Conservation (phyloP, 2,113 vertebrate species). For the Corapipo altera region DNA sequence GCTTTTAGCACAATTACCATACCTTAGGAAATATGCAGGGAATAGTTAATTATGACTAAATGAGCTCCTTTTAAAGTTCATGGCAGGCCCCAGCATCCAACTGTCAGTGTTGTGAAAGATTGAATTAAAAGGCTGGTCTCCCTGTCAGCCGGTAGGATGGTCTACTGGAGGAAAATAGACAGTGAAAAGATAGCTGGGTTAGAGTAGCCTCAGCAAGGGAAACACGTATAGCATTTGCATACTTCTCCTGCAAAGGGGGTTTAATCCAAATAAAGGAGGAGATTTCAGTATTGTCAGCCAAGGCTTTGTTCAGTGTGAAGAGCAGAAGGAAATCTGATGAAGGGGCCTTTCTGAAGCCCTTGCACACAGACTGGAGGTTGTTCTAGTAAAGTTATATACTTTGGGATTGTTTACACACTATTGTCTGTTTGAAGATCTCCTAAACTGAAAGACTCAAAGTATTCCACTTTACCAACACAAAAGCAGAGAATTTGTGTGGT, state of each 20-base stretch:
- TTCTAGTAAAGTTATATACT: slow-evolving; percentile 68
- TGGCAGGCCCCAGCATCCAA: slow-evolving; percentile 70
- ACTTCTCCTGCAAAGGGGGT: slow-evolving; percentile 68
- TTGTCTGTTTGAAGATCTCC: slow-evolving; percentile 71
- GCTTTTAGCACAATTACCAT: slow-evolving; percentile 78
- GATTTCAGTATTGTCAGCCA: slow-evolving; percentile 76
- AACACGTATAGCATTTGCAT: slow-evolving; percentile 75
- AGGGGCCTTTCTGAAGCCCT: slow-evolving; percentile 74
- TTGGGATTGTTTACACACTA: slow-evolving; percentile 71
- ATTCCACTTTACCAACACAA: slow-evolving; percentile 53
- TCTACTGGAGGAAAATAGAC: slow-evolving; percentile 65
- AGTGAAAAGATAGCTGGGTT: slow-evolving; percentile 73
- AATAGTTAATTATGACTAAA: slow-evolving; percentile 82
- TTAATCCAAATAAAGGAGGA: slow-evolving; percentile 77
- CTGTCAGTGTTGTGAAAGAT: slow-evolving; percentile 74
- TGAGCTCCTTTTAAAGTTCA: slow-evolving; percentile 72
- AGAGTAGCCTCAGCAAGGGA: slow-evolving; percentile 58
- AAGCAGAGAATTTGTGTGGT: slow-evolving; percentile 53
- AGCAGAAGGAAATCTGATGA: slow-evolving; percentile 76
- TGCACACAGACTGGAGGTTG: slow-evolving; percentile 68
- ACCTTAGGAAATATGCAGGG: slow-evolving; percentile 76
- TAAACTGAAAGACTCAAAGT: slow-evolving; percentile 56
- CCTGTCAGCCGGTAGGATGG: slow-evolving; percentile 67
- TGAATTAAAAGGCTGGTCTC: slow-evolving; percentile 75
- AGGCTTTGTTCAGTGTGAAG: slow-evolving; percentile 77